Conservation (phyloP, 1,140 invertebrate species). For the Psix sp. region DNA sequence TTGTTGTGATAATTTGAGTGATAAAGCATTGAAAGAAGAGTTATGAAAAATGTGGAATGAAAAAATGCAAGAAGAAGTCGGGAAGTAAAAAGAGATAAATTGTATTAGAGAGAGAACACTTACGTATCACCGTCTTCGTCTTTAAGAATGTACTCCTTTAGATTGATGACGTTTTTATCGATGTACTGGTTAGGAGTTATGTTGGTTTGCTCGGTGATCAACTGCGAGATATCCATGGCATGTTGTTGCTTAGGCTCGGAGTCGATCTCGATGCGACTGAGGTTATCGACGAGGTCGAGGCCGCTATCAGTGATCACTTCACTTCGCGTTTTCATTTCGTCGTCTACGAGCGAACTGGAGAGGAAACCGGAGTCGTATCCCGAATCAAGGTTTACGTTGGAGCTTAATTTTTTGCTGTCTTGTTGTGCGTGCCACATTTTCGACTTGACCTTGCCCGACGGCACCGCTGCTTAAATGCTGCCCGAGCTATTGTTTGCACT, state of each 20-base stretch:
- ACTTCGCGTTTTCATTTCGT: slow-evolving; percentile 64
- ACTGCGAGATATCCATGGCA: background rate
- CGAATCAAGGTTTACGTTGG: slow-evolving; percentile 15
- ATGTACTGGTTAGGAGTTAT: background rate
- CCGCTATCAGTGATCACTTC: slow-evolving; percentile 73
- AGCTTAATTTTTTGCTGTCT: background rate
- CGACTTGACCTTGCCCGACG: slow-evolving; percentile 2
- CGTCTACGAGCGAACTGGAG: slow-evolving; percentile 67
- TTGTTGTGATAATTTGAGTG: no score
- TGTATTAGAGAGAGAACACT: background rate
- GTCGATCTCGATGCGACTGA: slow-evolving; percentile 73
- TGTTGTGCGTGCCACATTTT: slow-evolving; percentile 60
- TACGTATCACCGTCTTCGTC: slow-evolving; percentile 13
- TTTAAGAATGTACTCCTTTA: slow-evolving; percentile 8
- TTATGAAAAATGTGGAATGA: no score
- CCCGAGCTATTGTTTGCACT: background rate
- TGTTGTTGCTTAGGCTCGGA: slow-evolving; percentile 36
- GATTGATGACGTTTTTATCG: slow-evolving; percentile 4
- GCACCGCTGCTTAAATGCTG: slow-evolving; percentile 1
- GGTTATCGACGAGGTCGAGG: slow-evolving; percentile 74
- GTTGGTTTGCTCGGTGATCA: background rate
- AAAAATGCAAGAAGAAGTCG: no score
- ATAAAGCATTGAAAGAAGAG: no score
- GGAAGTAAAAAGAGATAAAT: background rate
- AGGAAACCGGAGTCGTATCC: slow-evolving; percentile 76